Conservation (phyloP, 2,113 vertebrate genomes). For the Forbesichthys agassizii region DNA sequence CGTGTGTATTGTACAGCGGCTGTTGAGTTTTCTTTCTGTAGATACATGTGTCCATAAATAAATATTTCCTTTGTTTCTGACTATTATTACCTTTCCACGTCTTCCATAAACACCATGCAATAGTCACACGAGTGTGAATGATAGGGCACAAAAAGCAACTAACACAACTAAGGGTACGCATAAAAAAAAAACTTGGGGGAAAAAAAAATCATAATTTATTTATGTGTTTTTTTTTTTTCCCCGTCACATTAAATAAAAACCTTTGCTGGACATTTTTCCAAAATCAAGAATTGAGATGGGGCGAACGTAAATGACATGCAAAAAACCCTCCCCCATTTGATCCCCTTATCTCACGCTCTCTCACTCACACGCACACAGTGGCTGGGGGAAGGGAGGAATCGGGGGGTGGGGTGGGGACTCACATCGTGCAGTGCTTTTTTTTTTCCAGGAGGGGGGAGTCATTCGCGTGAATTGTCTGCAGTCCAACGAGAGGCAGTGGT, state of each 20-base stretch:
- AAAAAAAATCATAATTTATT: constrained; percentile 78
- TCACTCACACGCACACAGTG: background rate
- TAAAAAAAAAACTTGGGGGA: constrained; percentile 30
- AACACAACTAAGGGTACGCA: constrained; percentile 52
- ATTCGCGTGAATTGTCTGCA: too few species aligned
- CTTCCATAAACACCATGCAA: background rate
- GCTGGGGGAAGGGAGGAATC: background rate
- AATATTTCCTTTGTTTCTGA: constrained; percentile 33
- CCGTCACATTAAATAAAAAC: constrained; percentile 76
- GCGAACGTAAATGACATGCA: constrained; percentile 65
- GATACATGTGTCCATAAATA: constrained; percentile 49
- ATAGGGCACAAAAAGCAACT: constrained; percentile 6
- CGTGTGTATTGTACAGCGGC: constrained; percentile 39
- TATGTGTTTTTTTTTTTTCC: constrained; percentile 74
- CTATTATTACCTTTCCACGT: background rate
- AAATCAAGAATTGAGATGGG: constrained; percentile 53
- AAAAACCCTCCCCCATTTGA: constrained; percentile 31
- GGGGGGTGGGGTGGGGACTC: background rate
- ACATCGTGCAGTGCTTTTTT: too few species aligned
- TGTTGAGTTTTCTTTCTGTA: constrained; percentile 37
- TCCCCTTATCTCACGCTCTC: constrained; percentile 25
- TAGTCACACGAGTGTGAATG: constrained; percentile 3
- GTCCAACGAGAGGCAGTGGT: too few species aligned
- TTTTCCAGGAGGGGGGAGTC: too few species aligned
- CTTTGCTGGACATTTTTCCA: constrained; percentile 67